Evolutionary conservation across 2,113 vertebrate species (phyloP).

Genomic region (Diphyllodes magnificus): DNA sequence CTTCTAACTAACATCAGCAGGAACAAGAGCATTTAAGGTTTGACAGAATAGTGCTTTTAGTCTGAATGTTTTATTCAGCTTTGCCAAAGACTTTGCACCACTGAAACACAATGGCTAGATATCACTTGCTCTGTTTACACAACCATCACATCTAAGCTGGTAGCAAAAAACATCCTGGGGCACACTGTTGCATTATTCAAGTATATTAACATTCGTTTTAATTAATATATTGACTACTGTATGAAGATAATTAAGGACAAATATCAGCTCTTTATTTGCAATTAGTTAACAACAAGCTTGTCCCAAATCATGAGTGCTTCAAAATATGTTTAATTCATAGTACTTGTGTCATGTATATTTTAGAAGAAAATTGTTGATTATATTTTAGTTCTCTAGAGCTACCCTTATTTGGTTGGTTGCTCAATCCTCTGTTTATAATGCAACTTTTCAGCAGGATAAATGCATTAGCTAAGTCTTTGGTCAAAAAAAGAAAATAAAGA

Average conservation of each 20-base stretch:
- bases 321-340: neutral
- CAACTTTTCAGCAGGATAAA: neutral
- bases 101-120: neutral
- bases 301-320: neutral
- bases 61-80: neutral
- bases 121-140: neutral
- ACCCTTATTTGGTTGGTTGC: neutral
- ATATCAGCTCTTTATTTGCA: neutral
- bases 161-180: neutral
- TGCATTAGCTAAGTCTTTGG: neutral
- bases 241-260: neutral
- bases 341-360: neutral
- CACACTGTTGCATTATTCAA: neutral
- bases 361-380: neutral
- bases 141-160: neutral
- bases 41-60: neutral
- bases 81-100: neutral
- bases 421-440: neutral
- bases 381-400: neutral
- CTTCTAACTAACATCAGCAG: neutral
- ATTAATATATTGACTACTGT: neutral
- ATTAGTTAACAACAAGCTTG: neutral
- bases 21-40: neutral
- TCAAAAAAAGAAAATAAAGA: neutral
- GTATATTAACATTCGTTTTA: neutral